A percentile compares a stretch with the other conserved stretches of the same genome.
Evolutionary conservation across 2,797 vertebrate species (phyloP).

Genomic region (Eupleurogrammus muticus): DNA sequence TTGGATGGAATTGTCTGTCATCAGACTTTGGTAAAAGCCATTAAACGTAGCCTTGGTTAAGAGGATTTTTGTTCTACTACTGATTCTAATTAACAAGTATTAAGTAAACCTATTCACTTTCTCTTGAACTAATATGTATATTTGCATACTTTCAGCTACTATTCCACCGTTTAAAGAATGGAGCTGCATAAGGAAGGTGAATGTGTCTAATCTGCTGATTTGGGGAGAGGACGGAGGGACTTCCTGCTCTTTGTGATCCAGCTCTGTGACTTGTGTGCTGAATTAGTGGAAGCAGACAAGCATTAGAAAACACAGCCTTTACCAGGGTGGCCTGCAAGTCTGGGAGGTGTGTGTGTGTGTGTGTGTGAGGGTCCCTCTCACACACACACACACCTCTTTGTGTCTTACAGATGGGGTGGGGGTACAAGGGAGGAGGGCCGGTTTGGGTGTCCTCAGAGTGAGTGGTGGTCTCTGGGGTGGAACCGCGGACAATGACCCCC

Average conservation of each 20-base stretch:
- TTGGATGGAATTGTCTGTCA: too few relatives aligned
- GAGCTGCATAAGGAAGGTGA: too few relatives aligned
- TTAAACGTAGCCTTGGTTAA: too few relatives aligned
- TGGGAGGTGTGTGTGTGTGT: not conserved
- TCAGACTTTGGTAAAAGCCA: too few relatives aligned
- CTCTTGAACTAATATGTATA: too few relatives aligned
- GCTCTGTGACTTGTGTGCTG: constrained; percentile 37
- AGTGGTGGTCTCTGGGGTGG: constrained; percentile 88
- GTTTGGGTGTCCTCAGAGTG: constrained; percentile 85
- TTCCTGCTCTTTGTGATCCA: constrained; percentile 54
- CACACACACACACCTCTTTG: too few relatives aligned
- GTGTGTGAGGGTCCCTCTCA: not conserved
- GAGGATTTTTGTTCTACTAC: too few relatives aligned
- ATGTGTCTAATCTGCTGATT: too few relatives aligned
- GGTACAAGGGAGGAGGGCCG: constrained; percentile 44
- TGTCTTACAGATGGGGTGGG: constrained; percentile 48
- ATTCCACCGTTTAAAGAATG: too few relatives aligned
- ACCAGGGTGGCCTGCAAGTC: constrained; percentile 52
- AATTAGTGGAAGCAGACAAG: constrained; percentile 40
- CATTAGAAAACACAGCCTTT: constrained; percentile 47
- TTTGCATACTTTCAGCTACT: too few relatives aligned
- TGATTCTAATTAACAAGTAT: too few relatives aligned
- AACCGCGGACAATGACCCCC: constrained; percentile 86
- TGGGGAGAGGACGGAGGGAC: constrained; percentile 12
- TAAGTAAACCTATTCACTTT: too few relatives aligned